These are phyloP conservation scores for Xyrichtys novacula DNA, from an alignment of 2,797 vertebrate genomes.

Conservation along the genomic window DNA sequence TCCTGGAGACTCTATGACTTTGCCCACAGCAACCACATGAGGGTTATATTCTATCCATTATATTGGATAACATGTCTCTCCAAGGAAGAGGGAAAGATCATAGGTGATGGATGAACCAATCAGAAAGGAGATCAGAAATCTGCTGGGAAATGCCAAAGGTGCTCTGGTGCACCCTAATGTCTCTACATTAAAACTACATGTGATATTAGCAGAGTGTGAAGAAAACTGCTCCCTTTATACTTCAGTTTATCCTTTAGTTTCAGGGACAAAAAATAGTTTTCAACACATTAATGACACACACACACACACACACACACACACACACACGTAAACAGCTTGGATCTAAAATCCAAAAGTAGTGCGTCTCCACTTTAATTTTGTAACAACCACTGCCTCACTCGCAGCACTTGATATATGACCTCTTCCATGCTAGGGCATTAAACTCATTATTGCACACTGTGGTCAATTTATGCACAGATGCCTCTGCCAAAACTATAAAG, in stretches of 20 bases:
- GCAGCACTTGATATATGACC: constrained; percentile 55
- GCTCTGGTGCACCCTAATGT: neutral
- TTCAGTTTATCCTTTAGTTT: too few species aligned
- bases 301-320: constrained; percentile 30
- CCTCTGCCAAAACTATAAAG: constrained; percentile 64
- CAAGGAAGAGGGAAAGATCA: constrained; percentile 20
- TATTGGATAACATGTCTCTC: constrained; percentile 56
- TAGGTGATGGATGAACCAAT: constrained; percentile 37
- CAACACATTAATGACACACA: too few species aligned
- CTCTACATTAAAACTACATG: constrained; percentile 5
- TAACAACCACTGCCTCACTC: constrained; percentile 20
- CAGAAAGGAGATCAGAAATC: constrained; percentile 19
- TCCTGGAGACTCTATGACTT: constrained; percentile 75
- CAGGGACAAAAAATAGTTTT: too few species aligned
- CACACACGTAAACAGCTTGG: constrained; percentile 31
- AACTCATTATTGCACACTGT: constrained; percentile 49
- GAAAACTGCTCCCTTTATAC: neutral
- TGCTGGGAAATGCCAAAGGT: neutral
- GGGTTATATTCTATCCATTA: constrained; percentile 67
- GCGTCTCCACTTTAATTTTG: constrained; percentile 20
- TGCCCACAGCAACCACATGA: constrained; percentile 68
- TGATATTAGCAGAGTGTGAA: neutral
- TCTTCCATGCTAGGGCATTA: constrained; percentile 40
- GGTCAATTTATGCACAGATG: constrained; percentile 67
- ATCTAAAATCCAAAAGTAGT: constrained; percentile 43